phyloP scores from a whole-genome alignment of 2,888 invertebrate genomes.

The Drosophila yooni region DNA sequence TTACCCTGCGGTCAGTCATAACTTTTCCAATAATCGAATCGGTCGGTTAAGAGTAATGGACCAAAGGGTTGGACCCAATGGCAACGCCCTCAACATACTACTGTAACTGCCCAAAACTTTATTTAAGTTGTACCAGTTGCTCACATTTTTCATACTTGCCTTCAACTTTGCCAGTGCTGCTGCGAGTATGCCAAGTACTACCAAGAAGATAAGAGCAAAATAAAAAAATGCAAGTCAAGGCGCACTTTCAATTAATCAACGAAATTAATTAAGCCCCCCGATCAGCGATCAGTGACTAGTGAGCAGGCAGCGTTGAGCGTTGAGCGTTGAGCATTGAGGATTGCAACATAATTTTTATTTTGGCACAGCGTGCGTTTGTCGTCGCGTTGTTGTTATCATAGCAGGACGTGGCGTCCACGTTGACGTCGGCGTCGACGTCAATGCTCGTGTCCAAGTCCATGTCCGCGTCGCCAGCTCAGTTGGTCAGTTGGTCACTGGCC shows the following conservation, averaged over 20 bases:
- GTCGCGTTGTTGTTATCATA: constrained; percentile 77
- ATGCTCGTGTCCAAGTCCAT: constrained; percentile 39
- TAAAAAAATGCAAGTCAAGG: constrained; percentile 36
- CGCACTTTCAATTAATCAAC: constrained; percentile 80
- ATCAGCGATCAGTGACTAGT: constrained; percentile 41
- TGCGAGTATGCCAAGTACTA: constrained; percentile 20
- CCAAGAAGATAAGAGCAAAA: constrained; percentile 9
- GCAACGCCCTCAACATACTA: constrained; percentile 76
- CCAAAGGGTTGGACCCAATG: constrained; percentile 60
- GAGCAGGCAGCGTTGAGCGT: constrained; percentile 56
- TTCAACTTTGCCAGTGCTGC: constrained; percentile 73
- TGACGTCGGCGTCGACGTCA: constrained; percentile 23
- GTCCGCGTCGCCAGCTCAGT: constrained; percentile 55
- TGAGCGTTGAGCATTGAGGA: constrained; percentile 29
- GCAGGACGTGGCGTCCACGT: constrained; percentile 54
- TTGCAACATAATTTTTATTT: constrained; percentile 78
- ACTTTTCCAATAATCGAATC: constrained; percentile 67
- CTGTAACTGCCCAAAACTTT: constrained; percentile 53
- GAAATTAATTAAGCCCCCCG: constrained; percentile 75
- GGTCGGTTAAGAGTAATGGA: constrained; percentile 65
- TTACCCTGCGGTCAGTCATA: constrained; percentile 56
- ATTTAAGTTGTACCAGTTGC: constrained; percentile 12
- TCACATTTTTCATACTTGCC: constrained; percentile 65
- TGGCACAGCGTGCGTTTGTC: constrained; percentile 76
- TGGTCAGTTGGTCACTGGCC: constrained; percentile 63